Evolutionary conservation across 2,888 invertebrate species (phyloP).

Genomic region (Agelastica alni): DNA sequence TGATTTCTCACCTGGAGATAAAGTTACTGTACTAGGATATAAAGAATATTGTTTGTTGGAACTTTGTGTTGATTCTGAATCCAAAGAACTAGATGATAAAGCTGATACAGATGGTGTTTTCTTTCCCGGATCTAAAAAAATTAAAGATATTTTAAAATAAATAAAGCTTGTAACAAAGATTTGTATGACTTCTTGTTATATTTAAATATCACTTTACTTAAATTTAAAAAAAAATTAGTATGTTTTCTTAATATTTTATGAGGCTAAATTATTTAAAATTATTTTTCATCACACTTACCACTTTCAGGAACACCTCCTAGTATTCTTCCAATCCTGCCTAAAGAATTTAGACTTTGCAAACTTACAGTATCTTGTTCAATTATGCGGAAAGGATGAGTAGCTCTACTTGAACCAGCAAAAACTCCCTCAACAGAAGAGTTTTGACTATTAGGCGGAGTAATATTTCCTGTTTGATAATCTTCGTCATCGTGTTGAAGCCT

Average conservation of each 20-base stretch:
- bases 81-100: conserved; percentile 52
- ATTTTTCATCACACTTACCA: conserved; percentile 28
- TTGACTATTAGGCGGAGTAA: conserved; percentile 76
- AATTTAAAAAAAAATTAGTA: no score
- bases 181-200: no score
- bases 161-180: no score
- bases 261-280: no score
- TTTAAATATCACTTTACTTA: no score
- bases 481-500: conserved; percentile 89
- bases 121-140: conserved; percentile 36
- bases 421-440: conserved; percentile 78
- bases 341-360: conserved; percentile 85
- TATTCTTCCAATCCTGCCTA: conserved; percentile 81
- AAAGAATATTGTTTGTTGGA: conserved; percentile 50
- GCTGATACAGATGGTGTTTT: conserved; percentile 50
- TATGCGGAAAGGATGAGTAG: conserved; percentile 78
- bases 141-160: neutral
- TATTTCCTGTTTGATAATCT: conserved; percentile 56
- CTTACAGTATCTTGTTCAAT: conserved; percentile 88
- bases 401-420: conserved; percentile 66
- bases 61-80: conserved; percentile 54
- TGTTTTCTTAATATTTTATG: no score
- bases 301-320: conserved; percentile 62
- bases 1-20: conserved; percentile 43
- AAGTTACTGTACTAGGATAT: conserved; percentile 52